Base-by-base conservation (phyloP, 2,888 invertebrate genomes). In the Scaptomyza reducta region DNA sequence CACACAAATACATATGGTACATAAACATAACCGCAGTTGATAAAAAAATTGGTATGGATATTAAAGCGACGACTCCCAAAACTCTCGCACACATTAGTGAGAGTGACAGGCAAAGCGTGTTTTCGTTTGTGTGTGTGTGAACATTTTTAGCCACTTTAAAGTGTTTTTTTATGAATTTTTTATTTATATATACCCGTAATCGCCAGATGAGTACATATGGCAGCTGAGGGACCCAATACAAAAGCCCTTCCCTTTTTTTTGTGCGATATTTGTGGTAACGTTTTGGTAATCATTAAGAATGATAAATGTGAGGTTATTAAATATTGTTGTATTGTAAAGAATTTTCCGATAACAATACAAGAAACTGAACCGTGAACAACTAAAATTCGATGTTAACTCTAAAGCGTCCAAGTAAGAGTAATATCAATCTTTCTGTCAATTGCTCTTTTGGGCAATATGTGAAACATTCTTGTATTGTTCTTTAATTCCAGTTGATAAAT, bases 131-230 rank as follows among this genome's bases (percentile, higher is more conserved):
- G 54, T 51, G 33, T 50, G 25, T 35, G 53, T 35, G 51, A 45
- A 41, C 70, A 70, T 75, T 71, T 79, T 75, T 66, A 76, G 65
- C 38, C 65, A 54, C 53, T 78, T 70, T 57, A 18, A 57, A 70
- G 45, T 55, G 45, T 42, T 38, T 25, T 57, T 66, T 67, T 63
- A 77, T 79, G 69, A 64, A 78, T 78, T 64, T 83, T 79, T 77
- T 69, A 81, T 74, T 70, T 57, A 68, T 75, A 68, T 58, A 54
- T 66, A 45, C 18, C 53, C 47, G 70, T 67, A 74, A 84, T 74
- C 67, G 70, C 35, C 66, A 67, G 62, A 65, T 82, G 77, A 82
- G 76, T 70, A 62, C 85, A 79, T 67, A 75, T 55, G 67, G 60
- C 80, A 64, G 65, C 54, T 55, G 10, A n/a, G 82, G 67, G 85